Evolutionary conservation across 1,140 invertebrate genomes (phyloP).

Genomic region (Eufriesea mexicana): DNA sequence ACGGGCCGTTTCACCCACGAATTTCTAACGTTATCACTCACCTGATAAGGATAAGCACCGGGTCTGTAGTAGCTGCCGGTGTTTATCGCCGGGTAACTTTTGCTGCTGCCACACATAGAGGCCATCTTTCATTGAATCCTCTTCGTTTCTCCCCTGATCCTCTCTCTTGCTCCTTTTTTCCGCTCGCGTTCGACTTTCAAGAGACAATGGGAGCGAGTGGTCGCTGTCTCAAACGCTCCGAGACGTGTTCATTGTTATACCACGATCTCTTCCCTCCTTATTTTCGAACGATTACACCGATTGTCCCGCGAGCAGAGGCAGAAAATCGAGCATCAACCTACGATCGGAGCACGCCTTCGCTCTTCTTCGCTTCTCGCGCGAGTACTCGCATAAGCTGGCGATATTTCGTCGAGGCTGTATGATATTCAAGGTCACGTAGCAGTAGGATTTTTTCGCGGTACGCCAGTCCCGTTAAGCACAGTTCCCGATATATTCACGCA

Average conservation of each 20-base stretch:
- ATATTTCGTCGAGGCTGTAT: neutral
- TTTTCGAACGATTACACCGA: neutral
- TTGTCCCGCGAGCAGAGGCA: neutral
- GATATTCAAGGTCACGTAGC: slow-evolving; percentile 29
- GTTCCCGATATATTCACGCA: slow-evolving; percentile 27
- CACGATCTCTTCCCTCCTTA: neutral
- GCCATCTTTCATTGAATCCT: slow-evolving; percentile 71
- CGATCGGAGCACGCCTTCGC: neutral
- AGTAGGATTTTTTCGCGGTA: slow-evolving; percentile 21
- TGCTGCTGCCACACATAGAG: slow-evolving; percentile 80
- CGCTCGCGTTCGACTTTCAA: neutral
- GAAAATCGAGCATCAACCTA: neutral
- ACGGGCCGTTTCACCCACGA: no score
- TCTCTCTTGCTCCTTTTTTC: neutral
- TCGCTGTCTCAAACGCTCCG: neutral
- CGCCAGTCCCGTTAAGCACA: slow-evolving; percentile 44
- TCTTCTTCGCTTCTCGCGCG: neutral
- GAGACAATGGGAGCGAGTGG: slow-evolving; percentile 12
- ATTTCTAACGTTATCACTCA: slow-evolving; percentile 61
- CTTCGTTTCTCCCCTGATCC: neutral
- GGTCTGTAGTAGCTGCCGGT: slow-evolving; percentile 79
- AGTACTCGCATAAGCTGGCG: no score
- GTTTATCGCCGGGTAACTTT: slow-evolving; percentile 78
- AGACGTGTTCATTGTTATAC: slow-evolving; percentile 4
- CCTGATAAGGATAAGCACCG: slow-evolving; percentile 79